Conservation (phyloP, 2,797 vertebrate species). For the Ispidina lecontei region DNA sequence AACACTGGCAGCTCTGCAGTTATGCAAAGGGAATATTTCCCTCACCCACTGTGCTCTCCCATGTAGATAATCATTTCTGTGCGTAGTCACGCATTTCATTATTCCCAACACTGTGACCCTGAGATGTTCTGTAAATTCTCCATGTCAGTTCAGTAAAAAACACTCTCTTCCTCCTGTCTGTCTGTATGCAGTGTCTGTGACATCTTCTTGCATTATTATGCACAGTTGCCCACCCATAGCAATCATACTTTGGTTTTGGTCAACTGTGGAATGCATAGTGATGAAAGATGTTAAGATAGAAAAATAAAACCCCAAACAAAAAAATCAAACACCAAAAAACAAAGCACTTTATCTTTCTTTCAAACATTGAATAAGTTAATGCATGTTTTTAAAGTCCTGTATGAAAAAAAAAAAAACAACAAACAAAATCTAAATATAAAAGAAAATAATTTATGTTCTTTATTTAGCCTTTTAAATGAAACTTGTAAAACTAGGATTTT, state of each 20-base stretch:
- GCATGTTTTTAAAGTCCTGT: background rate
- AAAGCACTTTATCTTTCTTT: background rate
- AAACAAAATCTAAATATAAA: too few relatives aligned
- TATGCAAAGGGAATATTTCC: background rate
- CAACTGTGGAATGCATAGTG: background rate
- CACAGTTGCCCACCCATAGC: background rate
- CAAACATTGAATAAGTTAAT: background rate
- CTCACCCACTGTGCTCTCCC: background rate
- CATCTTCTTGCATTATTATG: background rate
- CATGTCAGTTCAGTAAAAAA: background rate
- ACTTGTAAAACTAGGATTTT: background rate
- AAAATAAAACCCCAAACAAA: background rate
- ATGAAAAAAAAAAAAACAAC: background rate
- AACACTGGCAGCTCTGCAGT: background rate
- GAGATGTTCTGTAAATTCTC: background rate
- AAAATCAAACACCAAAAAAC: background rate
- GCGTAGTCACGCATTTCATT: background rate
- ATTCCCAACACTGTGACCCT: background rate
- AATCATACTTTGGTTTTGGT: constrained; percentile 42
- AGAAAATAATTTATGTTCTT: background rate
- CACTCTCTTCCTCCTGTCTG: background rate
- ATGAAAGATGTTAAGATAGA: background rate
- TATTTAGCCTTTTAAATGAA: background rate
- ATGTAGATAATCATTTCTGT: background rate
- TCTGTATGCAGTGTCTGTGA: background rate